Evolutionary conservation across 2,888 invertebrate species (phyloP).

Genomic region (Drosophila borealis): DNA sequence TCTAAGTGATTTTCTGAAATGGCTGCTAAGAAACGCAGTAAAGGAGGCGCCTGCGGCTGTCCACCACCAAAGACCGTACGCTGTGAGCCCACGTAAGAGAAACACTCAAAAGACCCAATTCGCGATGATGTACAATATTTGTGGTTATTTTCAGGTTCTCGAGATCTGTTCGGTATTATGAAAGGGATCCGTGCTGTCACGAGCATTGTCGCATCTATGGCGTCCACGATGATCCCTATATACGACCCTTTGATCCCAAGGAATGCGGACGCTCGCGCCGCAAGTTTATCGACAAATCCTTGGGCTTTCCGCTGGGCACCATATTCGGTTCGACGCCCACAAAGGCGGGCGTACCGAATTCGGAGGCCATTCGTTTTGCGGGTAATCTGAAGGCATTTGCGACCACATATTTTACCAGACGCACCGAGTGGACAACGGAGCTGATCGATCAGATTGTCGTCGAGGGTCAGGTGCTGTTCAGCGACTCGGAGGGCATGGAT

Average conservation of each 20-base stretch:
- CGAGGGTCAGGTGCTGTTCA: conserved; percentile 76
- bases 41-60: conserved; percentile 34
- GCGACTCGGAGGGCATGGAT: conserved; percentile 54
- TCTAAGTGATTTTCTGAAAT: conserved; percentile 9
- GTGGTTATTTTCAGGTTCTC: conserved; percentile 6
- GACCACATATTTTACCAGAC: conserved; percentile 75
- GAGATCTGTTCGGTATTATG: conserved; percentile 20
- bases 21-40: conserved; percentile 27
- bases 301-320: conserved; percentile 74
- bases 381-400: conserved; percentile 79
- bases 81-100: conserved; percentile 29
- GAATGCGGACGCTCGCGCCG: conserved; percentile 46
- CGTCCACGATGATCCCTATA: conserved; percentile 60
- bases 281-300: conserved; percentile 40
- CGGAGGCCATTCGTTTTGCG: conserved; percentile 68
- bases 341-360: conserved; percentile 45
- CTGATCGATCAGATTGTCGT: conserved; percentile 74
- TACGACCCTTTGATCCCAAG: conserved; percentile 47
- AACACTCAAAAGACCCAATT: background rate
- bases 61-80: conserved; percentile 6
- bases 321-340: conserved; percentile 50
- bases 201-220: conserved; percentile 65
- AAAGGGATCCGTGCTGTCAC: conserved; percentile 55
- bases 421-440: conserved; percentile 73
- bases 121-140: background rate